phyloP scores from a whole-genome alignment of 2,113 vertebrate genomes.

The Alethe diademata region DNA sequence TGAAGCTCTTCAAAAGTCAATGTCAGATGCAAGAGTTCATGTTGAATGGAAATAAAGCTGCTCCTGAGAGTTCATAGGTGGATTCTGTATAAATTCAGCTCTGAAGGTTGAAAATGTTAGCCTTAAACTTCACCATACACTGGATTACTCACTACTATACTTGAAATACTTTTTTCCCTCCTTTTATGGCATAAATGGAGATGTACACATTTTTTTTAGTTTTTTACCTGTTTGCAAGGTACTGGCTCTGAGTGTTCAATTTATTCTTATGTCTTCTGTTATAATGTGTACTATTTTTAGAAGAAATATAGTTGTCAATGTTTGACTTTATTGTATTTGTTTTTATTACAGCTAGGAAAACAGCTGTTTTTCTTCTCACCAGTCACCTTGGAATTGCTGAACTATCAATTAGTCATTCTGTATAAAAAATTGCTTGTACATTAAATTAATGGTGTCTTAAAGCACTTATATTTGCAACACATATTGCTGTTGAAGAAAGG shows the following conservation, averaged over 20 bases:
- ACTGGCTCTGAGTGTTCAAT: not conserved
- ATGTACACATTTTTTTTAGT: not conserved
- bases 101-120: constrained; percentile 22
- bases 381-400: not conserved
- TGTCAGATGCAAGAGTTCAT: not conserved
- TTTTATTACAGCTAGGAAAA: constrained; percentile 22
- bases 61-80: not conserved
- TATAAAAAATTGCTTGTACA: not conserved
- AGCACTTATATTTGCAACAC: not conserved
- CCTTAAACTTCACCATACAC: constrained; percentile 32
- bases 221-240: constrained; percentile 26
- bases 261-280: constrained; percentile 5
- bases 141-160: constrained; percentile 27
- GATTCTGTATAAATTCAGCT: not conserved
- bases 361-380: not conserved
- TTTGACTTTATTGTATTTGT: constrained; percentile 18
- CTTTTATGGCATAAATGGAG: constrained; percentile 33
- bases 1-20: not conserved
- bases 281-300: constrained; percentile 17
- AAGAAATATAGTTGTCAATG: not conserved
- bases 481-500: not conserved
- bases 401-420: not conserved
- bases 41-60: not conserved
- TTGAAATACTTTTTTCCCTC: constrained; percentile 22
- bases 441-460: not conserved